These are phyloP conservation scores for Marasmarcha lunaedactyla DNA, from an alignment of 2,888 invertebrate genomes.

Conservation along the genomic window DNA sequence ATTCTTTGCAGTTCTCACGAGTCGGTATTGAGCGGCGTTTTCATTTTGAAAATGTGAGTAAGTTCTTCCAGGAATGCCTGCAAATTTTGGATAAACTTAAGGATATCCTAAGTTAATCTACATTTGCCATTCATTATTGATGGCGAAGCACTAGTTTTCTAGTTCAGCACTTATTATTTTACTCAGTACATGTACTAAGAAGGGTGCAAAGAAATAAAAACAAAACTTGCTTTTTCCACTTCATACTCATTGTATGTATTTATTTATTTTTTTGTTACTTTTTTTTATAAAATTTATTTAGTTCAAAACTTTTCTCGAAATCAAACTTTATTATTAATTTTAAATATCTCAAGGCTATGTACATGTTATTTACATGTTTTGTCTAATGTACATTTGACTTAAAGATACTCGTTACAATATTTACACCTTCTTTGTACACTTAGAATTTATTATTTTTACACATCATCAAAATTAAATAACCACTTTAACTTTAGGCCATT, in stretches of 20 bases:
- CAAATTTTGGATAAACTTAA: too few relatives aligned
- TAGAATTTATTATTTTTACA: neutral
- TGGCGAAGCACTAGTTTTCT: too few relatives aligned
- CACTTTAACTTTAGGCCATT: too few relatives aligned
- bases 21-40: too few relatives aligned
- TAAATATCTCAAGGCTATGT: slow-evolving; percentile 45
- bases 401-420: neutral
- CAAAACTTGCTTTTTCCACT: slow-evolving; percentile 50
- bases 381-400: neutral
- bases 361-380: slow-evolving; percentile 6
- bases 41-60: too few relatives aligned
- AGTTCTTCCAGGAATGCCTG: too few relatives aligned
- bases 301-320: slow-evolving; percentile 61
- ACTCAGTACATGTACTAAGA: too few relatives aligned
- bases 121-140: too few relatives aligned
- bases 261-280: slow-evolving; percentile 54
- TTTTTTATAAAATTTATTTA: slow-evolving; percentile 51
- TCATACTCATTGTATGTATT: slow-evolving; percentile 67
- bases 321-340: slow-evolving; percentile 60
- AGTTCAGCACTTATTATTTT: too few relatives aligned
- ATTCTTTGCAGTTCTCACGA: too few relatives aligned
- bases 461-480: too few relatives aligned
- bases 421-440: neutral
- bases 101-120: too few relatives aligned
- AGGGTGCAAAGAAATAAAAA: slow-evolving; percentile 34